phyloP scores from a whole-genome alignment of 2,797 vertebrate genomes.

The Pitangus sulphuratus region DNA sequence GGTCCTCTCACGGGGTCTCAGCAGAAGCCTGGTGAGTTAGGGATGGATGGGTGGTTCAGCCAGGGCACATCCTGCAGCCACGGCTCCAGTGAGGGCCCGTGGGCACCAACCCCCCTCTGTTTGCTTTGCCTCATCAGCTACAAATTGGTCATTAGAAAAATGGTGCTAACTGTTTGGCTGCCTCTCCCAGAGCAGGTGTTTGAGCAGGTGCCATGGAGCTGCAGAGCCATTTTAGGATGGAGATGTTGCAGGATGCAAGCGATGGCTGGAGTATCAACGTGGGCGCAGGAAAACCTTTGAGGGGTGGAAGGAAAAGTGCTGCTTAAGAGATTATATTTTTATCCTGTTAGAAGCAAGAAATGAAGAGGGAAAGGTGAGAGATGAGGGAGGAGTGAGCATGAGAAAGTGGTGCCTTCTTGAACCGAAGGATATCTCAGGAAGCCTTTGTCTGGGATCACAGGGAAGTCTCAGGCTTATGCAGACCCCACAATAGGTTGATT shows the following conservation, averaged over 20 bases:
- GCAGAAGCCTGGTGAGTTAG: background rate
- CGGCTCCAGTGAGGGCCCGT: rapidly evolving
- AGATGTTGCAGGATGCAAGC: background rate
- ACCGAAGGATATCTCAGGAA: background rate
- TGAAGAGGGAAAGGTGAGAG: background rate
- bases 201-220: background rate
- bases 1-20: rapidly evolving
- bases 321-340: background rate
- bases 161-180: background rate
- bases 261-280: background rate
- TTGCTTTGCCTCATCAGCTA: slow-evolving; percentile 5
- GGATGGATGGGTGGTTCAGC: background rate
- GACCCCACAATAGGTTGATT: background rate
- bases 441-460: rapidly evolving
- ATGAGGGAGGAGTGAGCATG: background rate
- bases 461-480: background rate
- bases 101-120: background rate
- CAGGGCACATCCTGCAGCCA: background rate
- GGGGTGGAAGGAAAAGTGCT: background rate
- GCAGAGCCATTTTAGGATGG: background rate
- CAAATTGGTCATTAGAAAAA: slow-evolving; percentile 18
- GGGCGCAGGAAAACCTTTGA: background rate
- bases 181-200: background rate
- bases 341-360: background rate
- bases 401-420: background rate